These are phyloP conservation scores for Troides oblongomaculatus DNA, from an alignment of 2,888 invertebrate genomes.

Conservation along the genomic window DNA sequence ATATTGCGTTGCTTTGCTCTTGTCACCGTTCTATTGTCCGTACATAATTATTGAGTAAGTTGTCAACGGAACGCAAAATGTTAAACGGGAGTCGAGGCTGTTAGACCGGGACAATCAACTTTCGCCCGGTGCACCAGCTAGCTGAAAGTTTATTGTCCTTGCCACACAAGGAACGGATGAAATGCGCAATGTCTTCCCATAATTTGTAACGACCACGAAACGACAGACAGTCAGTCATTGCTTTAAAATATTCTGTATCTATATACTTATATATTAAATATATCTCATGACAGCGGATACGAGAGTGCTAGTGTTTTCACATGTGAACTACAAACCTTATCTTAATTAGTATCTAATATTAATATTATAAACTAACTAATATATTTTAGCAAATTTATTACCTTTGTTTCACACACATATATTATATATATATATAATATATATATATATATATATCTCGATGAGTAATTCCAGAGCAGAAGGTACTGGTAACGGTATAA, in stretches of 20 bases:
- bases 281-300: slow-evolving; percentile 72
- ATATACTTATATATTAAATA: slow-evolving; percentile 69
- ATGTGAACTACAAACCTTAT: slow-evolving; percentile 77
- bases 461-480: slow-evolving; percentile 65
- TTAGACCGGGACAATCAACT: slow-evolving; percentile 66
- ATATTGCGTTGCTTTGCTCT: slow-evolving; percentile 38
- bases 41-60: neutral
- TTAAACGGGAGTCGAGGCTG: slow-evolving; percentile 64
- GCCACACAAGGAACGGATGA: slow-evolving; percentile 78
- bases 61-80: slow-evolving; percentile 52
- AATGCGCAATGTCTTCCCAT: slow-evolving; percentile 81
- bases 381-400: slow-evolving; percentile 60
- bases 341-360: slow-evolving; percentile 69
- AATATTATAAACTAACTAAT: slow-evolving; percentile 76
- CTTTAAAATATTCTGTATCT: slow-evolving; percentile 72
- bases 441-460: slow-evolving; percentile 43
- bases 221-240: slow-evolving; percentile 55
- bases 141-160: slow-evolving; percentile 64
- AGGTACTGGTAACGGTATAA: slow-evolving; percentile 70
- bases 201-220: slow-evolving; percentile 65
- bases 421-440: no score
- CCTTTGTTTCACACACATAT: slow-evolving; percentile 50
- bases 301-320: slow-evolving; percentile 80
- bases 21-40: neutral
- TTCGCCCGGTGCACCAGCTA: slow-evolving; percentile 29